These are phyloP conservation scores for Stegodyphus dumicola DNA, from an alignment of 1,140 invertebrate genomes.

Conservation along the genomic window DNA sequence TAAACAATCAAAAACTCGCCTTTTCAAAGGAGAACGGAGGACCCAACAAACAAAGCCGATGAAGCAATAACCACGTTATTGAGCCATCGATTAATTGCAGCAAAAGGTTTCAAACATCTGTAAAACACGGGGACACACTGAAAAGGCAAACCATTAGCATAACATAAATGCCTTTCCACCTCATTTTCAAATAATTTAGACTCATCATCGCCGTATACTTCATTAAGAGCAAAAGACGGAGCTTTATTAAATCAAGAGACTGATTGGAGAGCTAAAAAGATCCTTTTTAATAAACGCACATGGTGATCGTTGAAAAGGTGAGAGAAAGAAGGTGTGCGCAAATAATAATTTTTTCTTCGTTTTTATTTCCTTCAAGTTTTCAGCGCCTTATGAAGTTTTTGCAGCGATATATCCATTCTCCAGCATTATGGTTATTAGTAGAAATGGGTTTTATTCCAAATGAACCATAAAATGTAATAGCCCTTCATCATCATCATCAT, in stretches of 20 bases:
- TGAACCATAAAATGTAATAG: slow-evolving; percentile 61
- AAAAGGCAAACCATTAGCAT: slow-evolving; percentile 27
- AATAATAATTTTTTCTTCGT: slow-evolving; percentile 31
- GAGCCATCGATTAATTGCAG: slow-evolving; percentile 28
- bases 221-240: slow-evolving; percentile 38
- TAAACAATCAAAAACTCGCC: no score
- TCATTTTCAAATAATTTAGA: slow-evolving; percentile 40
- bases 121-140: slow-evolving; percentile 21
- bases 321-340: background rate
- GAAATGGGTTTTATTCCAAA: slow-evolving; percentile 51
- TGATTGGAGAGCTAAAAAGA: slow-evolving; percentile 19
- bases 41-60: background rate
- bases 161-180: slow-evolving; percentile 40
- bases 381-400: background rate
- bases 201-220: slow-evolving; percentile 30
- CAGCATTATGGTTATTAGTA: slow-evolving; percentile 35
- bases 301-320: background rate
- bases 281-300: slow-evolving; percentile 18
- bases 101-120: slow-evolving; percentile 24
- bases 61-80: slow-evolving; percentile 18
- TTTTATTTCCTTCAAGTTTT: slow-evolving; percentile 4
- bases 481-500: slow-evolving; percentile 57
- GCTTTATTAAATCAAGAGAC: slow-evolving; percentile 47
- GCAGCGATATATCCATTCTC: background rate
- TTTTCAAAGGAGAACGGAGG: no score